Evolutionary conservation across 2,113 vertebrate species (phyloP), one percentile per base, ranked within the genome.

Genomic region (Erythrolamprus reginae): DNA sequence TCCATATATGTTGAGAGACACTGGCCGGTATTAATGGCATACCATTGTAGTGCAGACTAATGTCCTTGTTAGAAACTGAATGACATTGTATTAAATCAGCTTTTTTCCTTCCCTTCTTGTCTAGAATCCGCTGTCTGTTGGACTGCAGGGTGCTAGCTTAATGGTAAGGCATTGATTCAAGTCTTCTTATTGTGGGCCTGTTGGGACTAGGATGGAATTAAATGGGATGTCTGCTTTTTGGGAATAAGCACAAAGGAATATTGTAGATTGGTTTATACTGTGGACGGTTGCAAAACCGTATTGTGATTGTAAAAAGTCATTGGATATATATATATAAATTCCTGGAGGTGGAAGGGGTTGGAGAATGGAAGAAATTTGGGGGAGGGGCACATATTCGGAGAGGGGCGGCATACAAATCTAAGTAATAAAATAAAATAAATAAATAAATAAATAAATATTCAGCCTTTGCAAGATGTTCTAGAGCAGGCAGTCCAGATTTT

Each of bases 51-150:
- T 87, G 38, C 89, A 19, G 84, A 28, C 28, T 58, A 45, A 21
- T 6, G n/a, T 48, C 15, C 23, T 89, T 50, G 19, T 13, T 47
- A 89, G 33, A 50, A n/a, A 26, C 9, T n/a, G n/a, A 1, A 28
- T 26, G 0, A 19, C 17, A 7, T 47, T 84, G 0, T 24, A 15
- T 58, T 82, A 77, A 82, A 65, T 58, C 87, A 92, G 23, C 45
- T 3, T 13, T 0, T 17, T 0, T 0, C 61, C 92, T 10, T n/a
- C 26, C 26, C 61, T 48, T 93, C 61, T 94, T 45, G 90, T 58
- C 47, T 93, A 99, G 98, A 98, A 98, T 94, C 98, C 98, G 3
- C 97, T 99, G 94, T 97, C 97, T 92, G 97, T 98, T 83, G 98
- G 98, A 83, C 96, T 98, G 19, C 98, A 98, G 94, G 98, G 98